Base-by-base conservation (phyloP, 2,113 vertebrate species). In the Puffinus mauretanicus region DNA sequence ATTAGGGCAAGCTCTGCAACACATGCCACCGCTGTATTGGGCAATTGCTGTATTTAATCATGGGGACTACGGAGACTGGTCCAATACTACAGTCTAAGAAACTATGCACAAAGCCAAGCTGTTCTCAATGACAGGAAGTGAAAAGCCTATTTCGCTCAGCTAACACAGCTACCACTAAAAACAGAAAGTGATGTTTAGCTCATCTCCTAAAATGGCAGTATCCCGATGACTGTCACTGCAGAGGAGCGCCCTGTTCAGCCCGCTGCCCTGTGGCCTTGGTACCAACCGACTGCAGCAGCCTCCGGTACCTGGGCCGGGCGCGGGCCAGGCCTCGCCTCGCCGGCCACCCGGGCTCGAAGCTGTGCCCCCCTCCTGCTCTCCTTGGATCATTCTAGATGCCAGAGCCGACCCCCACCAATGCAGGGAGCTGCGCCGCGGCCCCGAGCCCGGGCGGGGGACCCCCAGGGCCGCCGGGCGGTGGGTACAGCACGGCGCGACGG, bases 11-110 rank as follows among this genome's bases (percentile, higher is more conserved):
- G 25, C 14, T 29, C 36, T 25, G 0, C 0, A 19, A 7, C 0
- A 2, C 6, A 6, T 2, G 30, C 25, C 24, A 60, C 16, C 4
- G 0, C 29, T 2, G 26, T 1, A 6, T 0, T 1, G 54, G 47
- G 20, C 32, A 71, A 44, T 0, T 5, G 29, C 61, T 2, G 5
- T 4, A 0, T 46, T 60, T 47, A 8, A 40, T 2, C 30, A 5
- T 0, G 11, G 3, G 1, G 13, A 13, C n/a, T 2, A 2, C 0
- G 2, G 17, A 11, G 13, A n/a, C 27, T 1, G 8, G 13, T 9
- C 15, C 15, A 7, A 4, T 1, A 12, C 19, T 21, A 6, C 2
- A 13, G 5, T 5, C 32, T 11, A 13, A 38, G 7, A 67, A 62
- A 29, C 27, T 2, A 4, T 6, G 27, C 36, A 13, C 26, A 29